Base-by-base conservation (phyloP, 1,140 invertebrate genomes). In the Drosophila mojavensis region DNA sequence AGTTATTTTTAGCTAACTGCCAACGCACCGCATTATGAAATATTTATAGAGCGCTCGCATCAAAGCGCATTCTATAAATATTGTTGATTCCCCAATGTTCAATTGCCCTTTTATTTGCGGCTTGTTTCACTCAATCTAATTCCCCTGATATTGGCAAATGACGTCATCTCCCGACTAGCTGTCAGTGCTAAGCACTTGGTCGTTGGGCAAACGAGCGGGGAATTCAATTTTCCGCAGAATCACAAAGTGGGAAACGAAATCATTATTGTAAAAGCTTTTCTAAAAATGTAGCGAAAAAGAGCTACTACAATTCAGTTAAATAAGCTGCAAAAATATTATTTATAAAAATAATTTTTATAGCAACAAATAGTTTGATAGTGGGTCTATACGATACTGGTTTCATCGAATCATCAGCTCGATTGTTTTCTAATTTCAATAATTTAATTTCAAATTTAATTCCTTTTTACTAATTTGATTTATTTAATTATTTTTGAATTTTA, bases 1-100 rank as follows among this genome's bases (percentile, higher is more conserved):
- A 61, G 41, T 62, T 74, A 74, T 74, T 69, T 74, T 74, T 74
- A 69, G 71, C 58, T 11, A 62, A 68, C 61, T 41, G 56, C n/a
- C 55, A 48, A 73, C 70, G 63, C 63, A 54, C 17, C 45, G 54
- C 45, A 48, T 47, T 47, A 1, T 45, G 4, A 17, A 17, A 17
- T 60, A 60, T 60, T 60, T 33, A 48, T 60, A 60, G 58, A 30
- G 13, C 26, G 28, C 26, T 2, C 43, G 0, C 45, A 17, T 47
- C 43, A 48, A 30, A 47, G 58, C 26, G 11, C 43, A 9, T 5
- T 13, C 43, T 33, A 48, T 7, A 60, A 48, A 47, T 48, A 60
- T n/a, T 3, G 0, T 33, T 33, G 5, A 20, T 13, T 60, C 43
- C 26, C 58, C 1, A 15, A 33, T 0, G 20, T 43, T 58, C 20